A percentile compares a stretch with the other conserved stretches of the same genome.
phyloP scores from a whole-genome alignment of 2,888 invertebrate genomes.

The Rhaphigaster nebulosa region DNA sequence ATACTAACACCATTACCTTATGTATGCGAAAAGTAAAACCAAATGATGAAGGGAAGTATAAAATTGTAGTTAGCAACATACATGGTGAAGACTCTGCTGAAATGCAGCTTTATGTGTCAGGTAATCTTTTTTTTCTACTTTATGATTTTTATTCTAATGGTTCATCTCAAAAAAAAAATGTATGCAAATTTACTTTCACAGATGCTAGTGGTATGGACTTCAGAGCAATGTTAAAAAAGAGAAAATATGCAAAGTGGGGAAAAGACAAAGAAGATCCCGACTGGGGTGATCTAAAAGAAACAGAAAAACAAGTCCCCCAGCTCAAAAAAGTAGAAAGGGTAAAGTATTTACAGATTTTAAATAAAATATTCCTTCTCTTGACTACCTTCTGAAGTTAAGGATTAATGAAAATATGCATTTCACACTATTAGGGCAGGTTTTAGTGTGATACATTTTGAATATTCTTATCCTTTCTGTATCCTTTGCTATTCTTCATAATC shows the following conservation, averaged over 20 bases:
- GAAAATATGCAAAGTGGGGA: constrained; percentile 94
- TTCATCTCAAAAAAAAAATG: not conserved
- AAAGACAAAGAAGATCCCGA: constrained; percentile 92
- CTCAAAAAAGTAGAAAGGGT: constrained; percentile 96
- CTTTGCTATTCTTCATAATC: no score
- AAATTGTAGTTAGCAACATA: constrained; percentile 90
- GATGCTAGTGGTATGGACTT: constrained; percentile 99
- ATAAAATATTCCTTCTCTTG: not conserved
- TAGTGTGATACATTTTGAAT: not conserved
- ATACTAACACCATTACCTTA: constrained; percentile 90
- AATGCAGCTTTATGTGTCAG: constrained; percentile 96
- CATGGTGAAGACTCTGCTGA: constrained; percentile 97
- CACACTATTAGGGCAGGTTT: no score
- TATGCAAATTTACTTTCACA: constrained; percentile 67
- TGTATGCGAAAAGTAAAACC: constrained; percentile 97
- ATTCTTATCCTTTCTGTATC: not conserved
- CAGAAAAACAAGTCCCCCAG: constrained; percentile 86
- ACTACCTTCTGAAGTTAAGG: not conserved
- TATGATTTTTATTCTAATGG: constrained; percentile 33
- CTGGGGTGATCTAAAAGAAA: constrained; percentile 94
- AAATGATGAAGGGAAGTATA: constrained; percentile 97
- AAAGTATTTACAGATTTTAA: not conserved
- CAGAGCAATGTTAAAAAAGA: constrained; percentile 97
- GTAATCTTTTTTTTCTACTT: constrained; percentile 70
- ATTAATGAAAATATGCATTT: not conserved